Percentiles rank a stretch among this genome's conserved stretches.
phyloP scores from a whole-genome alignment of 2,113 vertebrate genomes.

The Eurystomus gularis region DNA sequence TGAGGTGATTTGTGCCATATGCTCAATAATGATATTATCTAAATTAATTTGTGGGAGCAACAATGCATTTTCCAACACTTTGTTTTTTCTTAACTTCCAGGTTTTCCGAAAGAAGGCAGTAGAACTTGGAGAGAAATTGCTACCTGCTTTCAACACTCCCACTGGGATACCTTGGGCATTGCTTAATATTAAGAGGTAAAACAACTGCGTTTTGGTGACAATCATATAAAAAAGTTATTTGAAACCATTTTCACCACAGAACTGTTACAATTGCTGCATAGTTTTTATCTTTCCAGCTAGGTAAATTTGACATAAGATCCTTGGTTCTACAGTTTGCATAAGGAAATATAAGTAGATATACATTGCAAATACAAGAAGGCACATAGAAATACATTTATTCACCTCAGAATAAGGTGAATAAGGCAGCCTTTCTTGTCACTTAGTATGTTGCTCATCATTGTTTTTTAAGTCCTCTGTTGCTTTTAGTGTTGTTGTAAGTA shows the following conservation, averaged over 20 bases:
- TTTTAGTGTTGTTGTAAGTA: background rate
- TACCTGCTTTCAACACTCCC: slow-evolving; percentile 96
- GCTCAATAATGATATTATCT: background rate
- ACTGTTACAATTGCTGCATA: background rate
- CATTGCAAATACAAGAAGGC: rapidly evolving
- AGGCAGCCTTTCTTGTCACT: background rate
- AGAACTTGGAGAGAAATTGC: slow-evolving; percentile 93
- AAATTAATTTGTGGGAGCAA: background rate
- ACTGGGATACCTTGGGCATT: slow-evolving; percentile 98
- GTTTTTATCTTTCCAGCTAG: background rate
- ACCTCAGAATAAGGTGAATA: background rate
- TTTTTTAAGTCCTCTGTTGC: background rate
- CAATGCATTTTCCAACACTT: background rate
- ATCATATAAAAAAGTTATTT: background rate
- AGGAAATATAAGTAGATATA: background rate
- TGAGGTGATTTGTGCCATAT: background rate
- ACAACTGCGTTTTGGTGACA: slow-evolving; percentile 26
- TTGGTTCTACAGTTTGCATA: background rate
- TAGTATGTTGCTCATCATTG: background rate
- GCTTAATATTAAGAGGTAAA: slow-evolving; percentile 98
- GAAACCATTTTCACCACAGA: background rate
- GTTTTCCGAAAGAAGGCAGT: slow-evolving; percentile 92
- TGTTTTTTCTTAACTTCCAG: slow-evolving; percentile 76
- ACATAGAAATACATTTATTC: background rate
- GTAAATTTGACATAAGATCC: background rate